Base-by-base conservation (phyloP, 2,888 invertebrate species). In the Zhengitettix transpicula region DNA sequence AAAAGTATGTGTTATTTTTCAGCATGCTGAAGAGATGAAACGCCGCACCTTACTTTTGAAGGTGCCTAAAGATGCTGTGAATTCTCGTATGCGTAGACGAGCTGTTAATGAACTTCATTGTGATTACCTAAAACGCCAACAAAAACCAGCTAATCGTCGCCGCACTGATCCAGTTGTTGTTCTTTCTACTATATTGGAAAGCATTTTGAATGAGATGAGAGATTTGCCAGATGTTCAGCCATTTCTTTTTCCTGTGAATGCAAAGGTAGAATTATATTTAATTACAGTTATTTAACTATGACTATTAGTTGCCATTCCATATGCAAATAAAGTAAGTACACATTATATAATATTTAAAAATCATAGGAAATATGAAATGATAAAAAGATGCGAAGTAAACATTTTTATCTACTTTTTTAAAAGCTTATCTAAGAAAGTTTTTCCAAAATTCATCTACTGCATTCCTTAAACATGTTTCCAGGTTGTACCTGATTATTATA, bases 131-230 rank as follows among this genome's bases (percentile, higher is more conserved):
- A 93, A 90, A 66, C 80, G 84, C 17, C 86, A 86, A 62, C 83
- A 82, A 63, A 80, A 86, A 66, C 88, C 91, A 0, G 90, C 93
- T 0, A 95, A 98, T 70, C 76, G 99, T 10, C 78, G 94, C 0
- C 80, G 98, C 52, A 95, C 96, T 0, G 99, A 99, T 76, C 99
- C 99, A 0, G 84, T 96, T 1, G 96, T 99, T 14, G 95, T 97
- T 0, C 75, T 98, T 59, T 91, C 94, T 0, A 89, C 92, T 0
- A 84, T 96, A 65, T 76, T 97, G 53, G 97, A 98, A 70, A 84
- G 84, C 59, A 93, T 98, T 60, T 75, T 96, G 11, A 95, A 92
- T 69, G 92, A 97, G 70, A 85, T 99, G 81, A 78, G 96, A 55
- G 89, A 89, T 67, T 73, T 97, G 71, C 91, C 92, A 0, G 94